Percentiles rank a stretch among this genome's conserved stretches.
Conservation (phyloP, 2,113 vertebrate species). For the Etia nguti region DNA sequence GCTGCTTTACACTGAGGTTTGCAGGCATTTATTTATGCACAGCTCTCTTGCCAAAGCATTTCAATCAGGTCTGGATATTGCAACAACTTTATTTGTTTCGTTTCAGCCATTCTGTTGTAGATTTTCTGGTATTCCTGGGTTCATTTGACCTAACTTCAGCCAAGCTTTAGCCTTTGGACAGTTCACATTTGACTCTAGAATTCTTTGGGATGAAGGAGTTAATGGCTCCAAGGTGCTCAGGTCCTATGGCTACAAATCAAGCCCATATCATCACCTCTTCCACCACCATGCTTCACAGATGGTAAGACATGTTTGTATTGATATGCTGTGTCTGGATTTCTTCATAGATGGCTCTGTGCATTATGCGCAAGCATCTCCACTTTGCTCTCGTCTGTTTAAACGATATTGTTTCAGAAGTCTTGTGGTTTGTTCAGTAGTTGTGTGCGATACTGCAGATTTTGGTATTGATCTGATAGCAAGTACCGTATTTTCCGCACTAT, state of each 20-base stretch:
- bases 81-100: background rate
- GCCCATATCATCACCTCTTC: background rate
- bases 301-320: background rate
- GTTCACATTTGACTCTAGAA: background rate
- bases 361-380: background rate
- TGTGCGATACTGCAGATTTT: background rate
- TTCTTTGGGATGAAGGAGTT: background rate
- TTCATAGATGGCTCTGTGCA: background rate
- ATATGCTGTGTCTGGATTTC: background rate
- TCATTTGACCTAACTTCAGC: background rate
- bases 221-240: background rate
- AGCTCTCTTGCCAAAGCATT: background rate
- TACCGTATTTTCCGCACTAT: too few species aligned
- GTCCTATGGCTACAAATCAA: background rate
- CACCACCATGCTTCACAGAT: background rate
- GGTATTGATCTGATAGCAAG: too few species aligned
- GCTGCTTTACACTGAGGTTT: background rate
- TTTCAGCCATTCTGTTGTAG: background rate
- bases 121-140: background rate
- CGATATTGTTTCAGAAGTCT: background rate
- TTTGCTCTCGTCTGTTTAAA: background rate
- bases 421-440: background rate
- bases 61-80: background rate
- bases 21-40: background rate
- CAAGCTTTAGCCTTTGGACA: background rate